Evolutionary conservation across 2,888 invertebrate genomes (phyloP), one percentile per base, ranked within the genome.

Genomic region (Phrixothrix hirtus): DNA sequence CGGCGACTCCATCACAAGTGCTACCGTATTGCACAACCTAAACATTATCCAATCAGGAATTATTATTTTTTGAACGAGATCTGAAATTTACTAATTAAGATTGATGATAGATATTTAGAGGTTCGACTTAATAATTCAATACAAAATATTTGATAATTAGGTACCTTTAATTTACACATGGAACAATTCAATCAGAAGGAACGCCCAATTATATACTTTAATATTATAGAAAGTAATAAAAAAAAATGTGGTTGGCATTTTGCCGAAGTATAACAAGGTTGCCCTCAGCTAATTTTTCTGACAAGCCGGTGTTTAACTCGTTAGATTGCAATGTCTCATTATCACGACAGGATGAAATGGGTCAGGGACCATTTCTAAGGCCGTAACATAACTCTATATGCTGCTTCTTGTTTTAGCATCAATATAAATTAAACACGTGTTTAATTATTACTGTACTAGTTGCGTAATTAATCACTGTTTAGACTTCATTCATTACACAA

Each of bases 21-120:
- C 54, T 55, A 55, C 54, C 26, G 54, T 55, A 55, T 49, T 44
- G 45, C 54, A 55, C 54, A 49, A 49, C 48, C 43, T 49, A 30
- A 42, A 21, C 21, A 7, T 21, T 7, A 21, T 21, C 21, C 4
- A 21, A 21, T 21, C 21, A 21, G 21, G 7, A 21, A 5, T 21
- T 21, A 21, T 21, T 21, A 21, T 21, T 21, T 21, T 7, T 21
- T 21, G 4, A 21, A 21, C 7, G 3, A 21, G 21, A 21, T 21
- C 7, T 21, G 7, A 21, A 21, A 7, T 21, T 21, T 21, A 21
- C 7, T 21, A 7, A 21, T 21, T n/a, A n/a, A n/a, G n/a, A n/a
- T n/a, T n/a, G n/a, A n/a, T n/a, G n/a, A n/a, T n/a, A n/a, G n/a
- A n/a, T n/a, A n/a, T n/a, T n/a, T n/a, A n/a, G n/a, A n/a, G n/a